Base-by-base conservation (phyloP, 2,113 vertebrate genomes). In the Bombycilla garrulus region DNA sequence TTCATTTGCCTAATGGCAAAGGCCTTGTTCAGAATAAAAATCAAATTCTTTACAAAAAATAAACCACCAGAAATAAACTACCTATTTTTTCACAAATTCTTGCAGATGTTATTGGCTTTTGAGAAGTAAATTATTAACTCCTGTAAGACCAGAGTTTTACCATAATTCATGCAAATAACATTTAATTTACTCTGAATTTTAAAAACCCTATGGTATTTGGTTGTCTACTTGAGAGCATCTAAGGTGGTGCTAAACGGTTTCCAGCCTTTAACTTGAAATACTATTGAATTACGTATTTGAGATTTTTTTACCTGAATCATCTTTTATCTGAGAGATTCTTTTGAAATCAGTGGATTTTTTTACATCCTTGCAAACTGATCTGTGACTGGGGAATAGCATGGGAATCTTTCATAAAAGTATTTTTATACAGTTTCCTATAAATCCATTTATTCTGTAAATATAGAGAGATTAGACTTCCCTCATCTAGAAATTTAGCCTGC, bases 191-290 rank as follows among this genome's bases (percentile, higher is more conserved):
- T 51, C 15, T 5, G 26, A 84, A 65, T 2, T 4, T 19, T 5
- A 13, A 24, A 58, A 40, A 15, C 0, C 5, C 5, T 38, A 3
- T 38, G 4, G 1, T 40, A 6, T 56, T 48, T 29, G 2, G 1
- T 33, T 82, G 10, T 31, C 6, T 18, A 26, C 73, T 53, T 70
- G 14, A 54, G 9, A 66, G 3, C 7, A 58, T 45, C 13, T 62
- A 11, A 69, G 12, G 10, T 54, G 3, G 20, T 38, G 12, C 3
- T 73, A 80, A 91, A 33, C 2, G 16, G 2, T 45, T 81, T 62
- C 31, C 11, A 85, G 11, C 3, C 2, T 53, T 53, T 35, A 38
- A 42, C 8, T 51, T 86, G 19, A 72, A 82, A 72, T 61, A 7
- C 0, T 18, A n/a, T 20, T 44, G 8, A 5, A 80, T 48, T 72